phyloP scores from a whole-genome alignment of 2,113 vertebrate species.

The Xiphophorus hellerii region DNA sequence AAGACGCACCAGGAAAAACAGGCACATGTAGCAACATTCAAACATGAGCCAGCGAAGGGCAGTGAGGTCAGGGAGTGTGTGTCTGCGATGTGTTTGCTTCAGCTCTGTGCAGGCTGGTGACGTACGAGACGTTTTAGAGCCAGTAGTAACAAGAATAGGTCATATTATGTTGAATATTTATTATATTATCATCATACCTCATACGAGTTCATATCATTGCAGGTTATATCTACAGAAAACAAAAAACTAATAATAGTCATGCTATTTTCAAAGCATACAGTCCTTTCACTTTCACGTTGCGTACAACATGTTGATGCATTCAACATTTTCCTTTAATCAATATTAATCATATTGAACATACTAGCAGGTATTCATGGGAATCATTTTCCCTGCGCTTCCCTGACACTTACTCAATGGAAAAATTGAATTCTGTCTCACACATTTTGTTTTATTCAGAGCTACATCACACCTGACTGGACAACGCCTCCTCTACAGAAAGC shows the following conservation, averaged over 20 bases:
- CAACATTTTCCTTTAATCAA: not conserved
- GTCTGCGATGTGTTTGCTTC: too few species aligned
- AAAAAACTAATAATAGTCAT: not conserved
- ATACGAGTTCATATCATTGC: not conserved
- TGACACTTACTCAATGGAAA: not conserved
- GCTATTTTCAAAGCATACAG: too few species aligned
- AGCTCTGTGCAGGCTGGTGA: too few species aligned
- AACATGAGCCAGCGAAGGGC: too few species aligned
- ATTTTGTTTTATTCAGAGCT: conserved; percentile 12
- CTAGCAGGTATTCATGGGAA: not conserved
- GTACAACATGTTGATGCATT: not conserved
- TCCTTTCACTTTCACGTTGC: too few species aligned
- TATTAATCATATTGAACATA: not conserved
- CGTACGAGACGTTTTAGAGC: too few species aligned
- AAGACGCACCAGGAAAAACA: too few species aligned
- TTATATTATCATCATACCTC: too few species aligned
- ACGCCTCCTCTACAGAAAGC: conserved; percentile 13
- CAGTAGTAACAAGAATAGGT: too few species aligned
- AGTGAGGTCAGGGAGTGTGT: too few species aligned
- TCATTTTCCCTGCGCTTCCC: conserved; percentile 6
- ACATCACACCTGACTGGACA: conserved; percentile 35
- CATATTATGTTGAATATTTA: too few species aligned
- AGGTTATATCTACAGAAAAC: not conserved
- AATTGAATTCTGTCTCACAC: conserved; percentile 21
- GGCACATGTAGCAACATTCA: too few species aligned